phyloP scores from a whole-genome alignment of 2,797 vertebrate genomes.

The Diglossa cyanea region DNA sequence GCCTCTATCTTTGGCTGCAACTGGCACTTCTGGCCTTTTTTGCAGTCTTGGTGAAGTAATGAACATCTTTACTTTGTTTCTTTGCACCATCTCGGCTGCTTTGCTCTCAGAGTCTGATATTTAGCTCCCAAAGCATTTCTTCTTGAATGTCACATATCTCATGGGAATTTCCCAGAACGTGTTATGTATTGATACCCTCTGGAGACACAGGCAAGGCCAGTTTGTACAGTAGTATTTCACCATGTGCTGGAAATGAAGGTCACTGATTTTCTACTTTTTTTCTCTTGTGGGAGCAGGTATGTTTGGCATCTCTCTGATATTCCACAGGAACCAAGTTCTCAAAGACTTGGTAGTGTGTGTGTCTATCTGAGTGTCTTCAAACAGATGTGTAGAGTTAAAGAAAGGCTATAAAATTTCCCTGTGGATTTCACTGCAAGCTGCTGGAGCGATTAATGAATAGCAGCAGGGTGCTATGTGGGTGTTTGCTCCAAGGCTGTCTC shows the following conservation, averaged over 20 bases:
- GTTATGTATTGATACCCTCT: neutral
- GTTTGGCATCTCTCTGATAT: neutral
- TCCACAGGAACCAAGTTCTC: neutral
- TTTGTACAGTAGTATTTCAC: neutral
- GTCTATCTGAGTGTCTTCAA: neutral
- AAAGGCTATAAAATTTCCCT: conserved; percentile 20
- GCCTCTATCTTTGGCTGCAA: neutral
- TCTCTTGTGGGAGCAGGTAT: neutral
- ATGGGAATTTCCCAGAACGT: neutral
- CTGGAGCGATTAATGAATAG: conserved; percentile 34
- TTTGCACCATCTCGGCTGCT: neutral
- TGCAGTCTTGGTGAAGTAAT: neutral
- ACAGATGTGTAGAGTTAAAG: neutral
- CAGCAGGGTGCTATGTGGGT: conserved; percentile 56
- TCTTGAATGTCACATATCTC: neutral
- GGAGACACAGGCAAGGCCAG: neutral
- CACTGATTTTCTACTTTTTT: neutral
- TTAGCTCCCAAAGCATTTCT: neutral
- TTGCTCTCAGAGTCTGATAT: neutral
- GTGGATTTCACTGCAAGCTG: conserved; percentile 22
- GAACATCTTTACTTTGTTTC: neutral
- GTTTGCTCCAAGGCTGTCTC: conserved; percentile 52
- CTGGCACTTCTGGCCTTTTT: neutral
- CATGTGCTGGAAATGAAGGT: neutral
- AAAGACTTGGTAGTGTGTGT: neutral